Evolutionary conservation across 2,113 vertebrate genomes (phyloP), one percentile per base, ranked within the genome.

Genomic region (Willisornis vidua): DNA sequence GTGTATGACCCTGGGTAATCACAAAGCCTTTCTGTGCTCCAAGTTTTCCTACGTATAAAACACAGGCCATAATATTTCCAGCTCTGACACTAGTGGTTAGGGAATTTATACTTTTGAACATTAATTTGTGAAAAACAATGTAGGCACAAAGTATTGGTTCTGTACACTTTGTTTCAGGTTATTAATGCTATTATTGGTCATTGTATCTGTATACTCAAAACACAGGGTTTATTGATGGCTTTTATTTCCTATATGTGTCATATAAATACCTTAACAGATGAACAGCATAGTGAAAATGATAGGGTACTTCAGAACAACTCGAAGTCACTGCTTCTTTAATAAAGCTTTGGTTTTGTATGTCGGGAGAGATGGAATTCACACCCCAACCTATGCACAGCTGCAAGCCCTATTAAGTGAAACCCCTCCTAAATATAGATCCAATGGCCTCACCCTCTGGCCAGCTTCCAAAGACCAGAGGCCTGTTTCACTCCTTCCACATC

Each of bases 251-350:
- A 96, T 92, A 92, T 93, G 96, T 95, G 94, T 92, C 94, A 97
- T 94, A 96, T 97, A 97, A 98, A 97, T 98, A 96, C 96, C 97
- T 97, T 98, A 98, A 96, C 97, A 97, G 96, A 95, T 96, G 96
- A 97, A 96, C 94, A 94, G 93, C 33, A 39, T 94, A 96, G 93
- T 91, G 95, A 96, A 95, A 93, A 93, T 88, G 94, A 95, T 94
- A 96, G 82, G 87, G 90, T 79, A 91, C 89, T 95, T 91, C 94
- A 88, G 91, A 96, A 85, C 1, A 3, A 59, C 94, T 97, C 71
- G 5, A n/a, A 97, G 55, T 91, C 91, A 80, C 89, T 95, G 78
- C 93, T 90, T 46, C 91, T 95, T 96, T 96, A 95, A 96, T 97
- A 97, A 97, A 95, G 82, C 90, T 70, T 96, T 80, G 91, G 94